Evolutionary conservation across 2,888 invertebrate species (phyloP), one percentile per base, ranked within the genome.

Genomic region (Crioceris asparagi): DNA sequence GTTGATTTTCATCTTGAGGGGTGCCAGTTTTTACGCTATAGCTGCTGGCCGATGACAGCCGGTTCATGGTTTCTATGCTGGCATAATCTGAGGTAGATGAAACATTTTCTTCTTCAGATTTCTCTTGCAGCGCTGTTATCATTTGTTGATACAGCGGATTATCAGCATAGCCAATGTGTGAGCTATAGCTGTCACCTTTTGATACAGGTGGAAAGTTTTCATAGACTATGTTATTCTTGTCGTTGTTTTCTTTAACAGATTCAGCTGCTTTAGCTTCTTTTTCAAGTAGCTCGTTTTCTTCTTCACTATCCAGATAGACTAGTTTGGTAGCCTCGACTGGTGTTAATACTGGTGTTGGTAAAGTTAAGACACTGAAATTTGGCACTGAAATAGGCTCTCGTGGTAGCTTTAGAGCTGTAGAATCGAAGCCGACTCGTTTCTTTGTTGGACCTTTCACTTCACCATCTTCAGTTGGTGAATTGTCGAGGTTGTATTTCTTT

Each of bases 71-170:
- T 60, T 81, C 83, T 32, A 81, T 79, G 54, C 82, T 81, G 36
- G 79, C 81, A 59, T 83, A 83, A 55, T 83, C 83, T 3, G 83
- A 82, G 1, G 83, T 82, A 0, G 79, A 78, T 1, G 79, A 79
- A 42, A 70, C 55, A 41, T 73, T 72, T 36, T 66, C 67, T 41
- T 72, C 72, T 2, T 60, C 62, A 17, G 55, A 59, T 47, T 77
- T 75, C 39, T 74, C 72, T 30, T 71, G 66, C 68, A 71, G 39
- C 3, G 14, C 27, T 67, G 41, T 70, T 3, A 74, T 68, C 44
- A 74, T 65, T 32, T 71, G 70, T 45, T 72, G 71, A 53, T 72
- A 72, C 2, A 65, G 48, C 2, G 64, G 63, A 47, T 64, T 64
- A 41, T 65, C 65, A 2, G 64, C 64, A 40, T 65, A 65, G 4